Base-by-base conservation (phyloP, 2,888 invertebrate genomes). In the Cantharis rustica region DNA sequence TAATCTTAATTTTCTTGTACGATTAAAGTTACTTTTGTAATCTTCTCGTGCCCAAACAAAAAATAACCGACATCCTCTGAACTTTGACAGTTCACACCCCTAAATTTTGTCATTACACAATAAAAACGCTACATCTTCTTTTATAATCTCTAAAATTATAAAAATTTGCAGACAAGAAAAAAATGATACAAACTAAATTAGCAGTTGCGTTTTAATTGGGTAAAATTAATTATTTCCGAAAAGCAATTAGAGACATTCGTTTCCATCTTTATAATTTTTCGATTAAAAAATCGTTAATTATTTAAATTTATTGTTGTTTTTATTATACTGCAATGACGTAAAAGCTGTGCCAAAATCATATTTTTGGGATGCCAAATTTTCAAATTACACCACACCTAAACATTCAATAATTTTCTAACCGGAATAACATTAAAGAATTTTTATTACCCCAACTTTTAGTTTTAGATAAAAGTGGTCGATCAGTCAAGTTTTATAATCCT, bases 281-380 rank as follows among this genome's bases (percentile, higher is more conserved):
- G 20, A n/a, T 23, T 66, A 66, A 16, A 66, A 66, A 20, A n/a
- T 66, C 16, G 64, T 66, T 66, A 20, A 66, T 63, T 63, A 63
- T 66, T 16, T 17, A 66, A 66, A 20, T 66, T 66, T 66, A 66
- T 66, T 66, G 64, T 47, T 66, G 64, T 66, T 20, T 23, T 23
- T 66, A 20, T 66, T 66, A 17, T 72, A 76, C 76, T 73, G 76
- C 76, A 76, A 62, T 76, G 76, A 73, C 68, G 76, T 68, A 76
- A 70, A 73, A 66, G 15, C 66, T 70, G 17, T 76, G 76, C 76
- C 76, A 76, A 73, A 69, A 69, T 17, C 64, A 23, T 66, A 66
- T 66, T 66, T 66, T 66, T 66, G 17, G n/a, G 64, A 66, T 66
- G 64, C 64, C 64, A 66, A 23, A 17, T 66, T 47, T 47, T n/a